Evolutionary conservation across 1,140 invertebrate genomes (phyloP), one percentile per base, ranked within the genome.

Genomic region (Pteromalus puparum): DNA sequence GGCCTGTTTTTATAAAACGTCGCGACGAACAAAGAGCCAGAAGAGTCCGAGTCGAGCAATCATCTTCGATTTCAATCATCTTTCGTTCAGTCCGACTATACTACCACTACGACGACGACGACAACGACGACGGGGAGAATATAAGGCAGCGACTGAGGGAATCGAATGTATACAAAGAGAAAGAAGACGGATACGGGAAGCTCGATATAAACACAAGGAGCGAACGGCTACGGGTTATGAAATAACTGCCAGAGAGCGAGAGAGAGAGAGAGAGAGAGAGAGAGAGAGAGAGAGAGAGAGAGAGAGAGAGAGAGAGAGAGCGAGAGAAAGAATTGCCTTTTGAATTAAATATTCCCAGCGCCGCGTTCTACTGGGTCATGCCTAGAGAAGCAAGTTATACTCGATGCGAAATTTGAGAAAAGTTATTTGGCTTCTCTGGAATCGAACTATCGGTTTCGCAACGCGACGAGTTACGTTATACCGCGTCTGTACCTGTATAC

Each of bases 1-100:
- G 72, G 18, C 18, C 30, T 73, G 30, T 73, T 34, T 28, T 42
- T 9, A 73, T 73, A 42, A 73, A 73, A 73, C 53, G 53, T n/a
- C 18, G 53, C 10, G 21, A n/a, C 21, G 73, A 74, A 74, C 82
- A 67, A 78, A 81, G 85, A 87, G 82, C 72, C 46, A 68, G 68
- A 53, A 84, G 48, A 84, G 79, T 67, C 76, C 38, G 70, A 68
- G 83, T 68, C 79, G 73, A 73, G 80, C 42, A 81, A 87, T 80
- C 86, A 87, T 89, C 87, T 90, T 89, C 87, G 88, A 89, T 89
- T 89, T 89, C 88, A 89, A 89, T 88, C 86, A 77, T 77, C 24
- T 77, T 77, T n/a, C 73, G 38, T 46, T 24, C 73, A 61, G 42
- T 24, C 21, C 72, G 72, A 26, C 42, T 18, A 53, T 42, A 42